Conservation (phyloP, 2,113 vertebrate genomes). For the Xenopus laevis region DNA sequence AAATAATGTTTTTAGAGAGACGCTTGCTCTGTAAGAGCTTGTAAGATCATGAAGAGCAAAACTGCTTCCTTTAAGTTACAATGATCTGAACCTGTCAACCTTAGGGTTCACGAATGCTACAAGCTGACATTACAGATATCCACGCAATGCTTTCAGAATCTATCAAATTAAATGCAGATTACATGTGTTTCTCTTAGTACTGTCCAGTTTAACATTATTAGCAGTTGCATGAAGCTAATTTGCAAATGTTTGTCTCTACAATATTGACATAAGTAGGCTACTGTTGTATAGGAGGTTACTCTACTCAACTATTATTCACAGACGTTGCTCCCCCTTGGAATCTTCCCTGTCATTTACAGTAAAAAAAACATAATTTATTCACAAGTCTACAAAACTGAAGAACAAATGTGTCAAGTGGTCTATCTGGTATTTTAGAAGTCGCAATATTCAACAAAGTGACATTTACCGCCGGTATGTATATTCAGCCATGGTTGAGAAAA, state of each 20-base stretch:
- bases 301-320: constrained; percentile 22
- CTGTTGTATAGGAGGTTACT: constrained; percentile 25
- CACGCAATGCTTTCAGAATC: constrained; percentile 37
- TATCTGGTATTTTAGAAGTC: constrained; percentile 27
- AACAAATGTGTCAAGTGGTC: constrained; percentile 28
- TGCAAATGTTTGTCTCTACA: constrained; percentile 37
- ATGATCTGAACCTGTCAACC: constrained; percentile 45
- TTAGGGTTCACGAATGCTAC: constrained; percentile 22
- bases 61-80: constrained; percentile 35
- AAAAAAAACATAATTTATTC: constrained; percentile 36
- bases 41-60: constrained; percentile 24
- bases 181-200: constrained; percentile 30
- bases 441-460: constrained; percentile 33
- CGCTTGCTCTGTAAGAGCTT: constrained; percentile 6
- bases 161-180: constrained; percentile 46
- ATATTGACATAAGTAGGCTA: constrained; percentile 37
- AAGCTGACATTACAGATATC: constrained; percentile 34
- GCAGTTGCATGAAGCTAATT: constrained; percentile 37
- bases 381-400: constrained; percentile 28
- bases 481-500: constrained; percentile 1
- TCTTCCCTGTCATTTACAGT: constrained; percentile 24
- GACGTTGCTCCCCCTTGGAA: neutral
- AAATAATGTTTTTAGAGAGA: constrained; percentile 25
- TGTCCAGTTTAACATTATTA: constrained; percentile 41
- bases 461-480: constrained; percentile 20